A percentile compares a stretch with the other conserved stretches of the same genome.
phyloP scores from a whole-genome alignment of 1,140 invertebrate genomes.

The Ceratoteleas bidentatus region DNA sequence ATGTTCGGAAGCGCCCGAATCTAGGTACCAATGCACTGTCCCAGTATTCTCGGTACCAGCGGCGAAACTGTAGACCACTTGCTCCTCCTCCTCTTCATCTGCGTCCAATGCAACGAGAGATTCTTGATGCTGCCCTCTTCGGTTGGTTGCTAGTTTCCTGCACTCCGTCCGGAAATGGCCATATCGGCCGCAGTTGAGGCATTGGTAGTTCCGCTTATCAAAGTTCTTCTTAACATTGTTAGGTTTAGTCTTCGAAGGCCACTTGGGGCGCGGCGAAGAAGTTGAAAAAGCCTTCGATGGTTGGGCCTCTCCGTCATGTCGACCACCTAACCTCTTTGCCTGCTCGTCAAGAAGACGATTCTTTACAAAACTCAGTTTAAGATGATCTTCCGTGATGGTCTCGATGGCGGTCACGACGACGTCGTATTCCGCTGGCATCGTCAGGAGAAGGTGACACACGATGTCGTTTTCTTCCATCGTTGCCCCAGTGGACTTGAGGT shows the following conservation, averaged over 20 bases:
- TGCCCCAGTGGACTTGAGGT: conserved; percentile 26
- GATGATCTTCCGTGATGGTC: conserved; percentile 45
- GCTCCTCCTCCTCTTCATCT: background rate
- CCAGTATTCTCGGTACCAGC: background rate
- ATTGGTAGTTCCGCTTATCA: no score
- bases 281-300: background rate
- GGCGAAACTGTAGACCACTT: conserved; percentile 11
- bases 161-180: no score
- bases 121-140: no score
- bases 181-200: no score
- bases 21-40: conserved; percentile 1
- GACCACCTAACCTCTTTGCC: conserved; percentile 31
- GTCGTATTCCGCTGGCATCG: conserved; percentile 39
- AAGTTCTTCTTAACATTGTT: no score
- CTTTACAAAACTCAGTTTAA: conserved; percentile 63
- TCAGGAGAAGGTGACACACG: conserved; percentile 20
- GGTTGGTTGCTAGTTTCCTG: no score
- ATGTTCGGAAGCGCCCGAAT: conserved; percentile 31
- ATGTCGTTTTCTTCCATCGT: conserved; percentile 7
- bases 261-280: background rate
- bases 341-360: conserved; percentile 62
- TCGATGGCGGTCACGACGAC: conserved; percentile 57
- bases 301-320: background rate
- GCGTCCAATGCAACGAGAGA: no score
- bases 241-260: no score